Conservation (phyloP, 2,888 invertebrate genomes). For the Dolichomitus sp. region DNA sequence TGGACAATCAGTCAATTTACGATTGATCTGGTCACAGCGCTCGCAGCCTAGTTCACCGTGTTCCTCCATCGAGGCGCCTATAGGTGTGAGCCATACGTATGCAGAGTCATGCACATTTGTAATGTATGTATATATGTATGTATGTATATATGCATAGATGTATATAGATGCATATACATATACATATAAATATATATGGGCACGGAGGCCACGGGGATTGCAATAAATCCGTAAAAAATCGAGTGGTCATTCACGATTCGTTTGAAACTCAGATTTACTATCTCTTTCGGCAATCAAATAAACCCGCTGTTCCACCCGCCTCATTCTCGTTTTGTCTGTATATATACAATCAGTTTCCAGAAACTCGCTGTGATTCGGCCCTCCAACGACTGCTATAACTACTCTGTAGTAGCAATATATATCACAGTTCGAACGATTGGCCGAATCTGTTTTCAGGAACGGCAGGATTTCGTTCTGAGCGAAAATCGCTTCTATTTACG, state of each 20-base stretch:
- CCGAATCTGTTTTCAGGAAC: conserved; percentile 24
- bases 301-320: conserved; percentile 37
- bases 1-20: conserved; percentile 62
- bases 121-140: conserved; percentile 5
- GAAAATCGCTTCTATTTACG: conserved; percentile 55
- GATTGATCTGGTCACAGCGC: conserved; percentile 57
- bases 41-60: conserved; percentile 43
- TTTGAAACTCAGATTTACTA: conserved; percentile 67
- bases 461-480: conserved; percentile 42
- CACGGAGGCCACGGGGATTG: background rate
- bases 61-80: conserved; percentile 11
- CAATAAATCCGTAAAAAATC: conserved; percentile 69
- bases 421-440: conserved; percentile 26
- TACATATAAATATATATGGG: conserved; percentile 9
- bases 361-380: conserved; percentile 2
- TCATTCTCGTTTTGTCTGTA: conserved; percentile 23
- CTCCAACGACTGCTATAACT: conserved; percentile 18
- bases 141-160: conserved; percentile 7
- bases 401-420: conserved; percentile 34
- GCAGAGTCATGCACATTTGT: background rate
- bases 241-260: conserved; percentile 71
- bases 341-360: conserved; percentile 46
- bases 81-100: background rate
- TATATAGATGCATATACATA: conserved; percentile 2
- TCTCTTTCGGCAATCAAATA: conserved; percentile 69